These are phyloP conservation scores for Galaxias olidus DNA, from an alignment of 2,797 vertebrate species.

Conservation along the genomic window DNA sequence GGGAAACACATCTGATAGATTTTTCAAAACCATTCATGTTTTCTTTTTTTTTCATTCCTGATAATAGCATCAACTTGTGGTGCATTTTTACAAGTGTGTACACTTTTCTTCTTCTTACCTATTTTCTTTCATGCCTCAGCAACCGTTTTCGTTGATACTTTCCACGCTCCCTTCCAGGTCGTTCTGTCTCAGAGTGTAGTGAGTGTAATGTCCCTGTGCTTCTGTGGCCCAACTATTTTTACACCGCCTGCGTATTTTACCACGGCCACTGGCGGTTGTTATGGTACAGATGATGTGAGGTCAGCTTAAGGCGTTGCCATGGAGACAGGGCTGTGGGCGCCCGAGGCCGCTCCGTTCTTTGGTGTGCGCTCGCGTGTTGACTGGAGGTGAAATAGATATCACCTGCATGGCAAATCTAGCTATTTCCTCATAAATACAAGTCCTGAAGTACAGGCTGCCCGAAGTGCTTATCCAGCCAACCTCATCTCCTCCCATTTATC, in stretches of 20 bases:
- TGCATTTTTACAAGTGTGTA: not conserved
- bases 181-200: conserved; percentile 6
- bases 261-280: conserved; percentile 34
- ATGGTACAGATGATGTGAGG: conserved; percentile 61
- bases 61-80: too few species aligned
- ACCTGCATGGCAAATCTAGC: conserved; percentile 30
- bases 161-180: not conserved
- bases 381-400: conserved; percentile 40
- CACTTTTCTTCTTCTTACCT: conserved; percentile 1
- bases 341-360: conserved; percentile 14
- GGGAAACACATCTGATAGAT: too few species aligned
- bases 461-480: conserved; percentile 14
- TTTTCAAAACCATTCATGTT: too few species aligned
- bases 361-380: conserved; percentile 5
- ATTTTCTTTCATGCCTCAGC: too few species aligned
- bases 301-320: conserved; percentile 68
- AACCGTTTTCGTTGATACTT: not conserved
- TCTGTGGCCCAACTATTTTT: conserved; percentile 31
- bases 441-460: conserved; percentile 14
- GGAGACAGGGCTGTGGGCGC: conserved; percentile 54
- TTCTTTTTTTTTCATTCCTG: too few species aligned
- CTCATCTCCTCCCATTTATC: not conserved
- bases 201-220: conserved; percentile 8
- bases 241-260: conserved; percentile 38
- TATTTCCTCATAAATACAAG: conserved; percentile 32